A percentile compares a stretch with the other conserved stretches of the same genome.
Evolutionary conservation across 2,113 vertebrate species (phyloP).

Genomic region (Mustelus asterias): DNA sequence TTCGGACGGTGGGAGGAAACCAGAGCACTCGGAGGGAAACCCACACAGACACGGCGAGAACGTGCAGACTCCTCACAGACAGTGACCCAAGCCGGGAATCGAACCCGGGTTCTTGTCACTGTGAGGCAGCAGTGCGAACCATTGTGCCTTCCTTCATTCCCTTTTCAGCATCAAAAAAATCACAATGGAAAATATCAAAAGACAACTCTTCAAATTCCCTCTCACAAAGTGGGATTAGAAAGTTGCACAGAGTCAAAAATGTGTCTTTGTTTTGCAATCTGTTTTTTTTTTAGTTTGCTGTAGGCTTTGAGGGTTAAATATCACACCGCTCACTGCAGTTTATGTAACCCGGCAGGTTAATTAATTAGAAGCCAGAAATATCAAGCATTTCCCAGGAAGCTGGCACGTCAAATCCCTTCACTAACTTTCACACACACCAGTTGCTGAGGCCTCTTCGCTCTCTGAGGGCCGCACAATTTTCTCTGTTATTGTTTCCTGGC

Average conservation of each 20-base stretch:
- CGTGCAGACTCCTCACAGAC: no score
- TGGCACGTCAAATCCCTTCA: conserved; percentile 41
- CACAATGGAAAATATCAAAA: not conserved
- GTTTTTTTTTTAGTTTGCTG: not conserved
- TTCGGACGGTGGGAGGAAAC: no score
- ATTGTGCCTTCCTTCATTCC: not conserved
- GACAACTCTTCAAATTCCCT: not conserved
- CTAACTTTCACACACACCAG: conserved; percentile 44
- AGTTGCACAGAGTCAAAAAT: not conserved
- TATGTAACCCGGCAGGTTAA: not conserved
- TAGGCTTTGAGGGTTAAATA: not conserved
- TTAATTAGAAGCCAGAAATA: conserved; percentile 40
- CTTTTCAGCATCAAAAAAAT: not conserved
- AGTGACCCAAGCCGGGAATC: no score
- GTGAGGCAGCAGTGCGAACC: no score
- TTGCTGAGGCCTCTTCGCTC: conserved; percentile 41
- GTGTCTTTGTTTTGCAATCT: not conserved
- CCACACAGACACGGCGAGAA: no score
- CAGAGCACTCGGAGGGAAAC: no score
- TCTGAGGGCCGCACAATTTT: conserved; percentile 35
- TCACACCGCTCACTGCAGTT: not conserved
- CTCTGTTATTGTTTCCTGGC: conserved; percentile 44
- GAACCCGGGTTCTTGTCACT: no score
- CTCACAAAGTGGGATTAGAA: not conserved
- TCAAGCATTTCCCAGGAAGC: conserved; percentile 43